Evolutionary conservation across 1,140 invertebrate genomes (phyloP), one percentile per base, ranked within the genome.

Genomic region (Leptinotarsa defecta): DNA sequence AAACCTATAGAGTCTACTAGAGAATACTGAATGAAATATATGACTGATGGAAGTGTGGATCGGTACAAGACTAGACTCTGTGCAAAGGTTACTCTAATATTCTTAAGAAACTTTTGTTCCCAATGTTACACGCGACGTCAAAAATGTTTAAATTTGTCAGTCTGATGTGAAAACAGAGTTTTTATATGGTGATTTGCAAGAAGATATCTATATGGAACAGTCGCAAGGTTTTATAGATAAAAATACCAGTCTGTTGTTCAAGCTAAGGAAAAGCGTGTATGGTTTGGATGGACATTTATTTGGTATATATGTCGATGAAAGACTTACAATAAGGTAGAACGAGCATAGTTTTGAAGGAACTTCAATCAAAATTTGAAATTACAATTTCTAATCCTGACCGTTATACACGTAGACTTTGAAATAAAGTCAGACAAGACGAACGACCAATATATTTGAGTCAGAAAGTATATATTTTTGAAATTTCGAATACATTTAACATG

Each of bases 111-210:
- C 22, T 3, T 24, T 24, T 24, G 22, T 24, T 24, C 2, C 2
- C 3, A 24, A 3, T 24, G 22, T 24, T 24, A 24, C 22, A 24
- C 3, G 4, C 24, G 24, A 24, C 3, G 49, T 52, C 49, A 52
- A 17, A 63, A 49, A 67, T 62, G 8, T 77, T 8, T 2, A 75
- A 71, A 43, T 71, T 4, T n/a, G 52, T 19, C 52, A 76, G 34
- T 82, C 87, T 68, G 87, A 88, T 79, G 84, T 86, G 1, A 78
- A 81, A 75, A 82, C 86, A 64, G 85, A 85, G 5, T 87, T 86
- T 74, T 71, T 87, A 13, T 82, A 87, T 80, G 82, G 82, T 57
- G 67, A 79, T 6, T 63, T 86, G 48, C 73, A 82, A 24, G 84
- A 87, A 77, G 78, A 76, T 34, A 79, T 86, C 13, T 87, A 79